Conservation (phyloP, 2,888 invertebrate species). For the Drosophila recens region DNA sequence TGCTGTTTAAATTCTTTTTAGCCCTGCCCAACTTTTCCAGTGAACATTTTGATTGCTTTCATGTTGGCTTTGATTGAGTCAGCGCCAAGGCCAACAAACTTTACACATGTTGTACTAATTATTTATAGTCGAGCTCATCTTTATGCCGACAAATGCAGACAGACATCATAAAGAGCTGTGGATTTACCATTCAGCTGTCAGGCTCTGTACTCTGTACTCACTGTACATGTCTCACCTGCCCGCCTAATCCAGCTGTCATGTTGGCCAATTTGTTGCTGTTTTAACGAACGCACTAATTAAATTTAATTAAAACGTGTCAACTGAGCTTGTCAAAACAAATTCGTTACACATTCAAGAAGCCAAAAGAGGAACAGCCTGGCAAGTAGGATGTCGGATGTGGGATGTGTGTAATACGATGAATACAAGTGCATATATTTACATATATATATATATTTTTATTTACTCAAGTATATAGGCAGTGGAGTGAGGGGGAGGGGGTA, state of each 20-base stretch:
- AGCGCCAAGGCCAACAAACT: constrained; percentile 23
- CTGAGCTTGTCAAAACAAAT: constrained; percentile 77
- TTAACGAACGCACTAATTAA: constrained; percentile 70
- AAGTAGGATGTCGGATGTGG: constrained; percentile 18
- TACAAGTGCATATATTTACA: neutral
- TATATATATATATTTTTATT: neutral
- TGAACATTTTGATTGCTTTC: constrained; percentile 17
- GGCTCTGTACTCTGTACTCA: neutral
- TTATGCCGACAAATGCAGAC: constrained; percentile 43
- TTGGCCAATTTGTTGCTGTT: constrained; percentile 46
- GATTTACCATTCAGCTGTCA: constrained; percentile 31
- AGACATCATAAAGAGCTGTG: constrained; percentile 32
- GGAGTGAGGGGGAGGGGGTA: neutral
- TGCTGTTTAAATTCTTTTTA: neutral
- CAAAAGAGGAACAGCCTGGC: constrained; percentile 6
- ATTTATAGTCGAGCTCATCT: constrained; percentile 31
- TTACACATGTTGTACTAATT: constrained; percentile 57
- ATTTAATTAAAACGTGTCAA: constrained; percentile 80
- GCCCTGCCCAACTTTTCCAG: neutral
- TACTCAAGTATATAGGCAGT: neutral
- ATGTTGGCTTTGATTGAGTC: constrained; percentile 12
- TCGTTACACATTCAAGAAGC: constrained; percentile 52
- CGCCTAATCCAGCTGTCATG: constrained; percentile 54
- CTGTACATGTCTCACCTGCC: constrained; percentile 15
- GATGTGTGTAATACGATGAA: neutral